phyloP scores from a whole-genome alignment of 2,113 vertebrate genomes.

The Phocoena phocoena region DNA sequence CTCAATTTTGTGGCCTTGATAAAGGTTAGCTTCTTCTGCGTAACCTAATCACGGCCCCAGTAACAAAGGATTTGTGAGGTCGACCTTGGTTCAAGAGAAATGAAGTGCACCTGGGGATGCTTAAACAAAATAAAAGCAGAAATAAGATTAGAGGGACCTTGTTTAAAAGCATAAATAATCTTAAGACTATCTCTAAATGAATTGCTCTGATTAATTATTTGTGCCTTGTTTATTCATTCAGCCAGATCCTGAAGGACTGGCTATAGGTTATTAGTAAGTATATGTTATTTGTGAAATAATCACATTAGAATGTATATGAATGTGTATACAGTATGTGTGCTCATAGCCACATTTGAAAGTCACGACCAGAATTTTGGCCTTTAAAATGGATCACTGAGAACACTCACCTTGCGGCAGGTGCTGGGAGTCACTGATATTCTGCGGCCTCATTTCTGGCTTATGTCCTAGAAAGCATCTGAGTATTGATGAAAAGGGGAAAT shows the following conservation, averaged over 20 bases:
- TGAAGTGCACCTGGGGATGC: not conserved
- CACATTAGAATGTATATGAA: not conserved
- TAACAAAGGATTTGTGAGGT: not conserved
- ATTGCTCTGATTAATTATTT: not conserved
- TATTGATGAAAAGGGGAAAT: slow-evolving; percentile 50
- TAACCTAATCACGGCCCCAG: not conserved
- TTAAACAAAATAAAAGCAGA: slow-evolving; percentile 23
- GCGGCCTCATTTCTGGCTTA: not conserved
- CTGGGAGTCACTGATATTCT: not conserved
- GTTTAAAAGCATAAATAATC: not conserved
- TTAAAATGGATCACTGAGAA: not conserved
- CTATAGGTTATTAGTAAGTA: not conserved
- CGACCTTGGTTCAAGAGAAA: not conserved
- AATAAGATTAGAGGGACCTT: not conserved
- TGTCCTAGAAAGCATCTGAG: not conserved
- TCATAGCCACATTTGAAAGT: not conserved
- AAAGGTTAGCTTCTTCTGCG: not conserved
- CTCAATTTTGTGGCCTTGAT: not conserved
- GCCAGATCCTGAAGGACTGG: not conserved
- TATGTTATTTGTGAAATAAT: not conserved
- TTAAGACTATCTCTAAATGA: not conserved
- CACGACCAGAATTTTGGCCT: not conserved
- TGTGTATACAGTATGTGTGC: not conserved
- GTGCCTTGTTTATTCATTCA: not conserved
- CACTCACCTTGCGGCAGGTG: not conserved